Conservation (phyloP, 2,888 invertebrate genomes). For the Sylvicola cinctus region DNA sequence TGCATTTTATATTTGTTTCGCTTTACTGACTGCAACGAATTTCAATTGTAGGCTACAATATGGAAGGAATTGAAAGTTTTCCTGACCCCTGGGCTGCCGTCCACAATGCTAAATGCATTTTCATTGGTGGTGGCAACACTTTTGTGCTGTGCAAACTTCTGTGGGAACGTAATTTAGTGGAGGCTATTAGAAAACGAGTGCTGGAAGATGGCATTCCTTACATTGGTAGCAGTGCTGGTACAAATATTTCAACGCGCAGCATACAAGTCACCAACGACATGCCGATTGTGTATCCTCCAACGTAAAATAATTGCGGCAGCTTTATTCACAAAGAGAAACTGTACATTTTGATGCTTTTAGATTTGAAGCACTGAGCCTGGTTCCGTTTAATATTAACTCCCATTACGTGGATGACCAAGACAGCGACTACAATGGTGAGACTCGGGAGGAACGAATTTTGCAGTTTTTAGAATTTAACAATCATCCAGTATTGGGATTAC, state of each 20-base stretch:
- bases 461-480: conserved; percentile 42
- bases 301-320: conserved; percentile 7
- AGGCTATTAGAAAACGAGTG: conserved; percentile 38
- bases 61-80: conserved; percentile 42
- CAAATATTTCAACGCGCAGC: conserved; percentile 59
- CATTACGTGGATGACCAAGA: conserved; percentile 49
- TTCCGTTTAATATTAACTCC: conserved; percentile 71
- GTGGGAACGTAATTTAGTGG: conserved; percentile 43
- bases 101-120: conserved; percentile 42
- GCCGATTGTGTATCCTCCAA: conserved; percentile 63
- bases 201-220: conserved; percentile 42
- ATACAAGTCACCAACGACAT: conserved; percentile 77
- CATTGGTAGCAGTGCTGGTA: conserved; percentile 64
- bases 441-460: conserved; percentile 47
- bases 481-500: conserved; percentile 43
- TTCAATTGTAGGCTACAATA: conserved; percentile 26
- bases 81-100: conserved; percentile 34
- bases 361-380: conserved; percentile 47
- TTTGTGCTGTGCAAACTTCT: conserved; percentile 49
- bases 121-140: conserved; percentile 65
- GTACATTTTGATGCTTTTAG: conserved; percentile 8
- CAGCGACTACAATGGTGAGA: conserved; percentile 55
- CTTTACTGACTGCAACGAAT: not conserved
- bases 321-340: not conserved
- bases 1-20: conserved; percentile 8